Percentiles rank a stretch among this genome's conserved stretches.
Evolutionary conservation across 2,113 vertebrate genomes (phyloP).

Genomic region (Sceloporus tristichus): DNA sequence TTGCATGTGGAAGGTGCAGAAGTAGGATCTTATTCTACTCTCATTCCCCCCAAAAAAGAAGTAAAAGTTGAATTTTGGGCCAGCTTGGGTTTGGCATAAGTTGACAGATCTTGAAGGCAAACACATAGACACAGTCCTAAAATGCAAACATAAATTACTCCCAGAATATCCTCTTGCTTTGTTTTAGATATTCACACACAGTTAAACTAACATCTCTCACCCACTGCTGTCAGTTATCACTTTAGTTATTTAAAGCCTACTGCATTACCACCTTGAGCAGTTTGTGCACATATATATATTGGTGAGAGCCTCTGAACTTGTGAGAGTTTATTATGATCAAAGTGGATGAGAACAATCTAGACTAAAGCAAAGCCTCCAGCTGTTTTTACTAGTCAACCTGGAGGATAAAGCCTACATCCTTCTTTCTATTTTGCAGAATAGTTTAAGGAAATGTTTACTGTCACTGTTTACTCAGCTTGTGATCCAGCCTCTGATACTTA

Average conservation of each 20-base stretch:
- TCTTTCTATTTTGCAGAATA: not conserved
- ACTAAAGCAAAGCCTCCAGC: not conserved
- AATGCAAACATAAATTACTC: too few species aligned
- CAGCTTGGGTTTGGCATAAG: not conserved
- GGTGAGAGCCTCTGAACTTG: not conserved
- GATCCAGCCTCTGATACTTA: not conserved
- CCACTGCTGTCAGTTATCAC: not conserved
- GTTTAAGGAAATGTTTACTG: not conserved
- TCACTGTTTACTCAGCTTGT: not conserved
- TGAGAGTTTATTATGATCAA: not conserved
- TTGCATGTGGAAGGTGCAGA: too few species aligned
- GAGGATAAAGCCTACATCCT: not conserved
- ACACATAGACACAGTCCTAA: too few species aligned
- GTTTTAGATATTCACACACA: too few species aligned
- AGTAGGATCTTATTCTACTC: not conserved
- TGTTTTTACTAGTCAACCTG: not conserved
- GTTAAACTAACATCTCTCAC: not conserved
- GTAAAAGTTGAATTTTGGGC: not conserved
- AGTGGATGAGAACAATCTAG: not conserved
- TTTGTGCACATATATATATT: not conserved
- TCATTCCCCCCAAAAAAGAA: not conserved
- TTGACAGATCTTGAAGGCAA: too few species aligned
- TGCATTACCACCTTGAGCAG: not conserved
- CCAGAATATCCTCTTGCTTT: too few species aligned
- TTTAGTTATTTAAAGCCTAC: not conserved